Conservation (phyloP, 2,113 vertebrate genomes). For the Tetraodon nigroviridis region DNA sequence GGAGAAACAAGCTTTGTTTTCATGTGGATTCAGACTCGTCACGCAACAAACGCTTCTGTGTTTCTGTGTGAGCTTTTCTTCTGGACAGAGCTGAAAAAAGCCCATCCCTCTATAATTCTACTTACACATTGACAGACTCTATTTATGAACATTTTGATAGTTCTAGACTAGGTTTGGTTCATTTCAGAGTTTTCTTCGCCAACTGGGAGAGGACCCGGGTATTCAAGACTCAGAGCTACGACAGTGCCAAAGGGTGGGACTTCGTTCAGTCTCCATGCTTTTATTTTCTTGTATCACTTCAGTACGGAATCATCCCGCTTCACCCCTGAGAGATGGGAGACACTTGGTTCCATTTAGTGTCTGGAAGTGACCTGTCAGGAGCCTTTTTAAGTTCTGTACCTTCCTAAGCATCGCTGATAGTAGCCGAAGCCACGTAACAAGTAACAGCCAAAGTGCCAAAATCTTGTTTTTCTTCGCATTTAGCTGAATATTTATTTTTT, state of each 20-base stretch:
- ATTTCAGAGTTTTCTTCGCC: too few relatives aligned
- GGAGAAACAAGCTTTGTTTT: constrained; percentile 36
- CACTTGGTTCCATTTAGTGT: constrained; percentile 5
- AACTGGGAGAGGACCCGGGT: constrained; percentile 37
- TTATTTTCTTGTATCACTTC: constrained; percentile 32
- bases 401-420: constrained; percentile 34
- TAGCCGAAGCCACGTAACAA: constrained; percentile 47
- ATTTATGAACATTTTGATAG: constrained; percentile 75
- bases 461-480: constrained; percentile 32
- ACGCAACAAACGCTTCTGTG: constrained; percentile 35
- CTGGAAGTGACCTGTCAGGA: constrained; percentile 12
- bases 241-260: constrained; percentile 71
- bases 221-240: constrained; percentile 62
- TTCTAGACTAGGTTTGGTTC: constrained; percentile 63
- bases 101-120: constrained; percentile 41
- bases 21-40: constrained; percentile 31
- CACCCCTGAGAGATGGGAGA: background rate
- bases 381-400: constrained; percentile 1
- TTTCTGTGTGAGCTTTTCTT: constrained; percentile 24
- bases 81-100: constrained; percentile 34
- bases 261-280: constrained; percentile 47
- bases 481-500: constrained; percentile 54
- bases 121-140: constrained; percentile 65
- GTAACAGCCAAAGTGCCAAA: constrained; percentile 68
- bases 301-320: constrained; percentile 27